Percentiles rank a stretch among this genome's conserved stretches.
These are phyloP conservation scores for Elachura formosa DNA, from an alignment of 2,113 vertebrate species.

Conservation along the genomic window DNA sequence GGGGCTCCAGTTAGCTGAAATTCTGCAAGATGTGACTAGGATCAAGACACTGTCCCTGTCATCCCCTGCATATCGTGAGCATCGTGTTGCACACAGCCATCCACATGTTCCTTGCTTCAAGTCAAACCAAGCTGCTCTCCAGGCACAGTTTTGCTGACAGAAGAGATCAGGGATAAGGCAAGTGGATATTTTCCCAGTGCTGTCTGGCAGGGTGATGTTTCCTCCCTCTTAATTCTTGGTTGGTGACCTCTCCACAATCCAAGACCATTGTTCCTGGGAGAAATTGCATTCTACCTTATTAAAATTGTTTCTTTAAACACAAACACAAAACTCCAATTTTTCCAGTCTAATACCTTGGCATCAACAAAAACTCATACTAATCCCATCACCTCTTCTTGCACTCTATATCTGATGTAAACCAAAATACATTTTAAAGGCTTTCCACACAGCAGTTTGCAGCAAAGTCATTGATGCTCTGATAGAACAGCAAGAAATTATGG, in stretches of 20 bases:
- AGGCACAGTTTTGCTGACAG: neutral
- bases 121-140: neutral
- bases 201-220: neutral
- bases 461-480: neutral
- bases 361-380: neutral
- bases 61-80: rapidly evolving
- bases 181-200: neutral
- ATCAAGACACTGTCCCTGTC: neutral
- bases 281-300: neutral
- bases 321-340: neutral
- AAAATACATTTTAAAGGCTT: conserved; percentile 1
- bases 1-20: neutral
- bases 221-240: neutral
- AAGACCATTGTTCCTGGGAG: rapidly evolving
- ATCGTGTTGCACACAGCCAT: neutral
- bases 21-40: neutral
- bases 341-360: neutral
- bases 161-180: neutral
- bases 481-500: conserved; percentile 4
- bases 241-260: neutral
- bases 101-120: rapidly evolving
- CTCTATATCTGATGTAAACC: neutral
- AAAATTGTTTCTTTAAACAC: neutral
- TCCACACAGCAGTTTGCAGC: neutral
- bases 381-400: neutral